Evolutionary conservation across 2,113 vertebrate species (phyloP).

Genomic region (Notarius quadriscutis): DNA sequence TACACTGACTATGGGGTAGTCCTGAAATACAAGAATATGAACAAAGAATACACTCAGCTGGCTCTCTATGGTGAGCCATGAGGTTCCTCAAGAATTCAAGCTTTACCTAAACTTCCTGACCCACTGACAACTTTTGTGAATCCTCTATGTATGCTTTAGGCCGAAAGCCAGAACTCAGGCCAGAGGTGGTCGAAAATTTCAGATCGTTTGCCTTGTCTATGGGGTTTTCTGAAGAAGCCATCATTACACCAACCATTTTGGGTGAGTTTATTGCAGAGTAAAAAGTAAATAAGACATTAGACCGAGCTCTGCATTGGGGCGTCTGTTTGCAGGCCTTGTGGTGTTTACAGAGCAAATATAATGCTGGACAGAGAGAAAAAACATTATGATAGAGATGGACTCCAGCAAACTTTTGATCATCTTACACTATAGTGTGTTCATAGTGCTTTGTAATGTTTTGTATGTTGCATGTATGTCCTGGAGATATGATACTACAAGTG

Average conservation of each 20-base stretch:
- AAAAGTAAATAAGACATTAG: constrained; percentile 40
- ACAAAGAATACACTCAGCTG: constrained; percentile 51
- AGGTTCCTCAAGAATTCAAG: background rate
- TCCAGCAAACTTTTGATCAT: background rate
- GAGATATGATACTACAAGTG: background rate
- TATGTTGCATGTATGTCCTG: background rate
- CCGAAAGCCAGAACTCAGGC: constrained; percentile 23
- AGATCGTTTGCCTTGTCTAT: constrained; percentile 37
- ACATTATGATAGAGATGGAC: background rate
- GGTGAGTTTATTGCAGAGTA: constrained; percentile 38
- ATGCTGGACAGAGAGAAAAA: background rate
- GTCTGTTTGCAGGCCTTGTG: constrained; percentile 18
- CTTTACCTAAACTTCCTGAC: background rate
- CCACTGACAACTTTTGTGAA: background rate
- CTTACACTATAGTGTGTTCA: background rate
- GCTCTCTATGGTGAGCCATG: constrained; percentile 53
- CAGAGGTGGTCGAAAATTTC: constrained; percentile 44
- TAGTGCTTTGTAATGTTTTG: background rate
- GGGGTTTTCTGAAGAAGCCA: constrained; percentile 50
- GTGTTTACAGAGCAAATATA: constrained; percentile 41
- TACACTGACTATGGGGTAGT: constrained; percentile 54
- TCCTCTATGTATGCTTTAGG: constrained; percentile 24
- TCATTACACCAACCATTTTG: constrained; percentile 12
- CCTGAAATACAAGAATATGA: constrained; percentile 50
- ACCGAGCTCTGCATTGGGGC: background rate